Evolutionary conservation across 2,113 vertebrate genomes (phyloP), one percentile per base, ranked within the genome.

Genomic region (Triplophysa rosa): DNA sequence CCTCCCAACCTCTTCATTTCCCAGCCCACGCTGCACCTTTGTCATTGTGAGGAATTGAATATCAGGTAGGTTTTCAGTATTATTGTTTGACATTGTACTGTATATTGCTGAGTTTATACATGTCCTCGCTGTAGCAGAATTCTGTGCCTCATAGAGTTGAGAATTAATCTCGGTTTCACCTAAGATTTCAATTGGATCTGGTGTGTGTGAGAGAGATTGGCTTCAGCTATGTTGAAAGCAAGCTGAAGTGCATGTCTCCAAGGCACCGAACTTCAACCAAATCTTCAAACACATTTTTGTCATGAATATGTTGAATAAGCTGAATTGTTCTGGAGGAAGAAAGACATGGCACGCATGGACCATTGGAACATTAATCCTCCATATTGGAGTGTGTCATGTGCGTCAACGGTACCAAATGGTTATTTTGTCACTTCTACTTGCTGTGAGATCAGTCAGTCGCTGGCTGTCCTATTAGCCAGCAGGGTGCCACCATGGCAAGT

Each of bases 351-450:
- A 65, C 64, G 17, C 24, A 66, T 65, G 23, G 61, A 65, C 24
- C 62, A 66, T 65, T 62, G 54, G 64, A 65, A 52, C 62, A 65
- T 77, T 77, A 77, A 54, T 77, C 74, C 47, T 77, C 62, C 19
- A 77, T 77, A 77, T 66, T 77, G 61, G 26, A 77, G 45, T 65
- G 62, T 65, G 61, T 52, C 71, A 47, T 65, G 61, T 77, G 49
- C 49, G 42, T 77, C 74, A 65, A 42, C 54, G 12, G 24, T 77
- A 65, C 61, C 61, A 77, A 77, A 77, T 77, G 62, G 74, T 65
- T 65, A 42, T 54, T 76, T 77, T 77, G 74, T 77, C 47, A n/a
- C 45, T 65, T 77, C 45, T 54, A 24, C 45, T 54, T 54, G 21
- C 33, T 54, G 74, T 77, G 26, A 33, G 29, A 64, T 77, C 74